Evolutionary conservation across 2,797 vertebrate genomes (phyloP).

Genomic region (Phataginus tricuspis): DNA sequence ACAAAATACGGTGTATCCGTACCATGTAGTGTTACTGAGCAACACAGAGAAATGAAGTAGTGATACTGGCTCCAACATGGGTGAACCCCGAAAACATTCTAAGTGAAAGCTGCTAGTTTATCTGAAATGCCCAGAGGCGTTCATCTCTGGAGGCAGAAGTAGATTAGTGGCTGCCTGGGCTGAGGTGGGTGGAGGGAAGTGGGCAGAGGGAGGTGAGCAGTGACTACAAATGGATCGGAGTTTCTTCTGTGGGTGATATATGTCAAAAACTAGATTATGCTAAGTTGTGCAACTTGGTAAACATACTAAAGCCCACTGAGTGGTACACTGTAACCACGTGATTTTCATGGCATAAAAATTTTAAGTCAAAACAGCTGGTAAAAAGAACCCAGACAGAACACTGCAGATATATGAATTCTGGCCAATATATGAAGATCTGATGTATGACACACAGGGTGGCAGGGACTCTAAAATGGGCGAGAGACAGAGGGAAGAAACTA

Average conservation of each 20-base stretch:
- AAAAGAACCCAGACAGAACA: background rate
- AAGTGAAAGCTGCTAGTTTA: background rate
- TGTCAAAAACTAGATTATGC: background rate
- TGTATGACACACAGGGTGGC: background rate
- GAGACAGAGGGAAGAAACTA: too few relatives aligned
- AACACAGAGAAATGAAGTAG: background rate
- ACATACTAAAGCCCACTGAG: background rate
- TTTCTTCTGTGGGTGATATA: background rate
- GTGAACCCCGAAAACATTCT: background rate
- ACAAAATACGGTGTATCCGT: fast-evolving
- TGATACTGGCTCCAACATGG: fast-evolving
- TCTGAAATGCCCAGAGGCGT: background rate
- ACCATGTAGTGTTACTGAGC: background rate
- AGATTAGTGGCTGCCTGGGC: background rate
- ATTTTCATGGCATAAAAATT: background rate
- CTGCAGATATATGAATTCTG: background rate
- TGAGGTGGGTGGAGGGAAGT: fast-evolving
- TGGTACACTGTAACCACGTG: background rate
- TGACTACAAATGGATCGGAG: background rate
- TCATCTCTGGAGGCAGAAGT: background rate
- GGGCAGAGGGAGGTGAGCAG: background rate
- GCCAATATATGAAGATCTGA: background rate
- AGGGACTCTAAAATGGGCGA: background rate
- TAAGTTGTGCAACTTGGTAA: background rate
- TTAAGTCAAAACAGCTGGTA: background rate